Conservation (phyloP, 2,888 invertebrate genomes). For the Erebia ligea region DNA sequence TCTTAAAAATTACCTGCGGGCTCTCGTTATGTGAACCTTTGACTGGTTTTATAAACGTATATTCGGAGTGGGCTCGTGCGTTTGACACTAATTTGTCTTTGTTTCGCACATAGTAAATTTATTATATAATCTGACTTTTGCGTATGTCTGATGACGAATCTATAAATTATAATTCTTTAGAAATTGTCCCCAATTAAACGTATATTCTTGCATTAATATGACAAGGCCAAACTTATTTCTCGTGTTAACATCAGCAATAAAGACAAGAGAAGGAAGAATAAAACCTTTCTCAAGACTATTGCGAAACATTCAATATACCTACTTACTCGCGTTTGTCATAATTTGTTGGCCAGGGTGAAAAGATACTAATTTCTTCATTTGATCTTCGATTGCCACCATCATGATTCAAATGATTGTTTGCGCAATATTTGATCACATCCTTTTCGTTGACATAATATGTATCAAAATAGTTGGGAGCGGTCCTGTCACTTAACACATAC, state of each 20-base stretch:
- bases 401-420: neutral
- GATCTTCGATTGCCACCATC: neutral
- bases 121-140: conserved; percentile 38
- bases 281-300: neutral
- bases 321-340: neutral
- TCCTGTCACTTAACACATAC: conserved; percentile 36
- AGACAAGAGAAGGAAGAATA: neutral
- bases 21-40: neutral
- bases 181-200: conserved; percentile 6
- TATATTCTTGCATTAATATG: neutral
- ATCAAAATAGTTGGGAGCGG: conserved; percentile 29
- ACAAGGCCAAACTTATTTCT: neutral
- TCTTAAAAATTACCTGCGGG: too few relatives aligned
- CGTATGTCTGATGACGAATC: conserved; percentile 5
- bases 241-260: too few relatives aligned
- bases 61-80: neutral
- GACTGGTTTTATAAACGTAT: neutral
- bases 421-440: neutral
- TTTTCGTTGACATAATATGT: neutral
- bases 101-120: conserved; percentile 15
- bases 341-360: neutral
- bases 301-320: neutral
- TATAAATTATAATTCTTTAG: conserved; percentile 7
- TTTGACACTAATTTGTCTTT: conserved; percentile 28
- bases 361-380: too few relatives aligned